phyloP scores from a whole-genome alignment of 2,797 vertebrate species.

The Diglossa cyanea region DNA sequence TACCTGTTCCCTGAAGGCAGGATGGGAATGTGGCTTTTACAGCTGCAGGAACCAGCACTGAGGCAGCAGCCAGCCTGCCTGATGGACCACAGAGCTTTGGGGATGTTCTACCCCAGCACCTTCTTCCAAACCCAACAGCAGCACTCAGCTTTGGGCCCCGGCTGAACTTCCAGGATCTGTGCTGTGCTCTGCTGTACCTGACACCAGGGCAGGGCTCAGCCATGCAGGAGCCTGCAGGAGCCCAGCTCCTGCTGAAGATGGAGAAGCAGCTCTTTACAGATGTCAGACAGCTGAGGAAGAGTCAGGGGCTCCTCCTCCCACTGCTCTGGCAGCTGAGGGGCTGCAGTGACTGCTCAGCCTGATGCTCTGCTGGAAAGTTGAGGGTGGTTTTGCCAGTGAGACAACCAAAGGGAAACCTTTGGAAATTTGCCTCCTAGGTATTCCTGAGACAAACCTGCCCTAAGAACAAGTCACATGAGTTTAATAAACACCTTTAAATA shows the following conservation, averaged over 20 bases:
- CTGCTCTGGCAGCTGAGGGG: fast-evolving
- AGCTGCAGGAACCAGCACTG: background rate
- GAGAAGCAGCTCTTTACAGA: background rate
- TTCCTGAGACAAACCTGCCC: background rate
- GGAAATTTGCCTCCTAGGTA: background rate
- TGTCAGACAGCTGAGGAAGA: background rate
- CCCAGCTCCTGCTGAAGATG: background rate
- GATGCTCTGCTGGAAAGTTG: fast-evolving
- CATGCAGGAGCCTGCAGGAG: background rate
- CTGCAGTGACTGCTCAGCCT: background rate
- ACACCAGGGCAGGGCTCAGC: background rate
- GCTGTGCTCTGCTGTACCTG: background rate
- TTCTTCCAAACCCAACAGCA: background rate
- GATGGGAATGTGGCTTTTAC: background rate
- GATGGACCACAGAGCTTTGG: background rate
- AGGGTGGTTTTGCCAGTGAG: background rate
- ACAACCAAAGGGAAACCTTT: background rate
- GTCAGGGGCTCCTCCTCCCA: background rate
- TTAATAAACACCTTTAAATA: slow-evolving; percentile 17
- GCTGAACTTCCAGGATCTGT: background rate
- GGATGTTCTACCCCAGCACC: background rate
- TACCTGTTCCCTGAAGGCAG: background rate
- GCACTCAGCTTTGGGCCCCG: background rate
- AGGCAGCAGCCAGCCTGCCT: background rate
- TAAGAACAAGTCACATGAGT: background rate